A percentile compares a stretch with the other conserved stretches of the same genome.
These are phyloP conservation scores for Heliocidaris erythrogramma DNA, from an alignment of 35 echinoderm and acorn worm genomes.

Conservation along the genomic window DNA sequence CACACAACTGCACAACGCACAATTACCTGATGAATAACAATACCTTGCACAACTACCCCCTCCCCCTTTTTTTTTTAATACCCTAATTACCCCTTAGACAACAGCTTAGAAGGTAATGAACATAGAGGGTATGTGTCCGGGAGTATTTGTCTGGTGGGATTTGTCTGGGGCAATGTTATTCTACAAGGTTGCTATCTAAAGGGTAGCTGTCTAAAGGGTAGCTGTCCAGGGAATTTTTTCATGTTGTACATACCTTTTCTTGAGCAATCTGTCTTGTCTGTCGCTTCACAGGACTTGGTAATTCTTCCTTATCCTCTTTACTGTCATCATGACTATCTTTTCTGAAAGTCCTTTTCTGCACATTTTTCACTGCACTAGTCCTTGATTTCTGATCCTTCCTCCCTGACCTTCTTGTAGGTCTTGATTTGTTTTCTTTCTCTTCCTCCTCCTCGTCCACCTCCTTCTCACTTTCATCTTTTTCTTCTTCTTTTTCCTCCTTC, in stretches of 20 bases:
- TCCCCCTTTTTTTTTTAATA: too few species aligned
- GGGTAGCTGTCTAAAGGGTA: too few species aligned
- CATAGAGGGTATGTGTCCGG: too few species aligned
- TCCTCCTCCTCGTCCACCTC: neutral
- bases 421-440: neutral
- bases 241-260: neutral
- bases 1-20: too few species aligned
- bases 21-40: too few species aligned
- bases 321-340: conserved; percentile 9
- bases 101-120: too few species aligned
- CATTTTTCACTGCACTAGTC: neutral
- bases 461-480: neutral
- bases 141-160: too few species aligned
- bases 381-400: conserved; percentile 24
- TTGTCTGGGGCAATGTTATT: too few species aligned
- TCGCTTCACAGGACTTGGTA: neutral
- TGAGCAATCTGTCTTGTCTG: neutral
- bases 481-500: conserved; percentile 7
- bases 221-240: neutral
- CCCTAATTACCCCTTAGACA: too few species aligned
- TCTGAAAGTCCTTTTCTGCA: conserved; percentile 16
- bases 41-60: too few species aligned
- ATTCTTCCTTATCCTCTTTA: conserved; percentile 43
- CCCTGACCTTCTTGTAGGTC: neutral
- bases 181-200: too few species aligned